Base-by-base conservation (phyloP, 2,113 vertebrate species). In the Zapornia atra region DNA sequence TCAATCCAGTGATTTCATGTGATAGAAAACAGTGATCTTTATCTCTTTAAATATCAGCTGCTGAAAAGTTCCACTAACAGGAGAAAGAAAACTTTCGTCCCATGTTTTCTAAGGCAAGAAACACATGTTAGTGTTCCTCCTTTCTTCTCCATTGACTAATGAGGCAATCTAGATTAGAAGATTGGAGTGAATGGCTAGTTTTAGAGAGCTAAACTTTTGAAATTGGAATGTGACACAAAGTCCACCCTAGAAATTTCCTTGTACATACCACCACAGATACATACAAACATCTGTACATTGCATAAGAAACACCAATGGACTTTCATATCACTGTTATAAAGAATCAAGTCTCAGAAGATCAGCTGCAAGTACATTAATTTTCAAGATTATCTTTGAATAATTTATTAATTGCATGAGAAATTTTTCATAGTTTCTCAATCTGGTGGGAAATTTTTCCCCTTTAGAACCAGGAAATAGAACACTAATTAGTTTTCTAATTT, bases 401-500 rank as follows among this genome's bases (percentile, higher is more conserved):
- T 78, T 50, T 63, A 90, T 81, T 81, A 93, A 77, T 60, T 91
- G 48, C 69, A 86, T 61, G 9, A 84, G 25, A 83, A 95, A 44
- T 1, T 71, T 83, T 75, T 84, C 65, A 40, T 60, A 14, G 19
- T 88, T 92, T 86, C 38, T 86, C 72, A 92, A 15, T 94, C 65
- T 89, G 65, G 20, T 86, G 60, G 36, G 44, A 91, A 89, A 4
- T 64, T 75, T 72, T 86, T 77, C 54, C 34, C 28, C 50, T 59
- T 50, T 46, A 75, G n/a, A 87, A 94, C 5, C 14, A 89, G 79
- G 73, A 89, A 96, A 73, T n/a, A 63, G 5, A 82, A 61, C n/a
- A 72, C 69, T 84, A 92, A 91, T 86, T 84, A 75, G 13, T 53
- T 95, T 89, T 94, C 73, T 89, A 86, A 86, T 89, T 95, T 95